Conservation (phyloP, 1,140 invertebrate species). For the Diprion similis region DNA sequence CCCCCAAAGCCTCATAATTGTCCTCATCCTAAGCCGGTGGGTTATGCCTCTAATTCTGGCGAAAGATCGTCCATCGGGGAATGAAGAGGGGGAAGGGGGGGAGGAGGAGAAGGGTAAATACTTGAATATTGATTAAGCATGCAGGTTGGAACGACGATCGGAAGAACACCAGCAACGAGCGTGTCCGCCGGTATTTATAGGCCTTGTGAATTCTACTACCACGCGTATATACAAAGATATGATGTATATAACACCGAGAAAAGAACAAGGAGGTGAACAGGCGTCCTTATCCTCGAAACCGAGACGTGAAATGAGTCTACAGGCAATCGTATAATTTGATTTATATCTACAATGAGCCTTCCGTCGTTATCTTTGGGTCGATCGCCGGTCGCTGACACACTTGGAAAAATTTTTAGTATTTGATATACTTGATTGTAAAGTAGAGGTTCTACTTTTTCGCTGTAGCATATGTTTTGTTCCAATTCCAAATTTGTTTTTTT, state of each 20-base stretch:
- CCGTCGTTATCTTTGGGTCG: background rate
- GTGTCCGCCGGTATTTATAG: constrained; percentile 51
- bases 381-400: background rate
- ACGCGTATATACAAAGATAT: too few relatives aligned
- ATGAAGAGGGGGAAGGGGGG: constrained; percentile 22
- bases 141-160: constrained; percentile 44
- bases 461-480: too few relatives aligned
- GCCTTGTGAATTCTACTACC: constrained; percentile 25
- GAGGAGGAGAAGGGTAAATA: constrained; percentile 30
- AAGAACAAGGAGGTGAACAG: background rate
- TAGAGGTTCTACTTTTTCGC: too few relatives aligned
- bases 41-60: too few relatives aligned
- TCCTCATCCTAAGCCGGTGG: constrained; percentile 34
- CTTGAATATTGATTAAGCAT: constrained; percentile 53
- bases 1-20: constrained; percentile 46
- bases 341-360: background rate
- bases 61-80: constrained; percentile 23
- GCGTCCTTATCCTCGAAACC: background rate
- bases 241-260: background rate
- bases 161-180: constrained; percentile 35
- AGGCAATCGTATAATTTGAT: background rate
- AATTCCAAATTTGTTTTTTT: too few relatives aligned
- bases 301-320: background rate
- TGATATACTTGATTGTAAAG: too few relatives aligned
- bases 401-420: too few relatives aligned